Base-by-base conservation (phyloP, 2,113 vertebrate genomes). In the Andinoacara biseriatus region DNA sequence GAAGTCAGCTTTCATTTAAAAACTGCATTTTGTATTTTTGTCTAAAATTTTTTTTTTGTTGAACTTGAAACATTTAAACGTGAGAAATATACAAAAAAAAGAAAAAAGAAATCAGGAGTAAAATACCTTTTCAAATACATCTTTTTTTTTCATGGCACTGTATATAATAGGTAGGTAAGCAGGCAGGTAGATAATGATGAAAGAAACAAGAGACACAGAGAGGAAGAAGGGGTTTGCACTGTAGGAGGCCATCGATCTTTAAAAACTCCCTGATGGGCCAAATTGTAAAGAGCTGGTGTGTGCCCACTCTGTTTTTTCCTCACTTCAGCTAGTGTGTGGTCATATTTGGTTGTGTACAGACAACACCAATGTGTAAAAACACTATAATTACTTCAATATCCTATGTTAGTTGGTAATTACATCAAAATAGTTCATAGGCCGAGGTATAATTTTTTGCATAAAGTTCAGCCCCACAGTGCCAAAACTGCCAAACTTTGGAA, bases 281-380 rank as follows among this genome's bases (percentile, higher is more conserved):
- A 57, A 79, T 74, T 82, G 74, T n/a, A 67, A 62, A 74, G 78
- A 29, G 74, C 63, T 91, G 88, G 86, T 80, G 78, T 79, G 59
- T 40, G 38, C 85, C 78, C 86, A 46, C 81, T 77, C 85, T 79
- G 74, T 62, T 65, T 62, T 65, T 58, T 69, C 63, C 58, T 72
- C 84, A 46, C 76, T 57, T 84, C 58, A 49, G 26, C 87, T 76
- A 75, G 80, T 22, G 76, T 57, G 61, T 29, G 14, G 63, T 74
- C 40, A 61, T 58, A 75, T 74, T 59, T 29, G n/a, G 57, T n/a
- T 67, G 38, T 58, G 72, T 43, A 86, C 59, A 76, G 65, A 52
- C 31, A 72, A 26, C 3, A 43, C 9, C 35, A 43, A 43, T 31
- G 57, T 77, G 76, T 78, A 62, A 33, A 62, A 75, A 29, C n/a